Base-by-base conservation (phyloP, 1,140 invertebrate species). In the Stegodyphus dumicola region DNA sequence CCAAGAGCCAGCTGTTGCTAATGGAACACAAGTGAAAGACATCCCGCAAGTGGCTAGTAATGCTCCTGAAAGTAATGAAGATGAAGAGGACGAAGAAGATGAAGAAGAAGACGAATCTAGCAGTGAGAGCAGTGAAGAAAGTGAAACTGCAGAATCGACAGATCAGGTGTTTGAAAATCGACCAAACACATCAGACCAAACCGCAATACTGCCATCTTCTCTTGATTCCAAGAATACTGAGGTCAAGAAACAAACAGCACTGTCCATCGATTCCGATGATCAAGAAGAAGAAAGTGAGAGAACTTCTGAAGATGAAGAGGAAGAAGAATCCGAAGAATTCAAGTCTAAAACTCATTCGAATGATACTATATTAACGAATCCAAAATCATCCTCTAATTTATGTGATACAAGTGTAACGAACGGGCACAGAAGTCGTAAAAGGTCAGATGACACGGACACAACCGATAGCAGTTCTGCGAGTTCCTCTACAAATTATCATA, bases 221-320 rank as follows among this genome's bases (percentile, higher is more conserved):
- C 15, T 15, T 77, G n/a, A 84, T 48, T 69, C 80, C 13, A 65
- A 5, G 4, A 48, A 64, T 10, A 33, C 33, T 3, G 33, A 33
- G 33, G 33, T 33, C 33, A 33, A 33, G 33, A 33, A 33, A 33
- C 33, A 33, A 33, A 53, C 52, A 18, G 75, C 70, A 53, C 10
- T 2, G 6, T 17, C 17, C 17, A 48, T 48, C 48, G 75, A 77
- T 15, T 64, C 54, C 18, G 75, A 77, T 49, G 75, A 77, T 9
- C 18, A 77, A 65, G 85, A 87, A 48, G 92, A 92, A 86, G 94
- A 94, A 78, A 93, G 95, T 87, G 94, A 95, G 66, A 94, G 95
- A 87, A 79, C 76, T 5, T 52, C 70, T 53, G 69, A 87, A 9
- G 67, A 87, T 52, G 73, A 67, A 18, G 87, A 86, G 48, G 56